Evolutionary conservation across 2,888 invertebrate genomes (phyloP), one percentile per base, ranked within the genome.

Genomic region (Diarsia rubi): DNA sequence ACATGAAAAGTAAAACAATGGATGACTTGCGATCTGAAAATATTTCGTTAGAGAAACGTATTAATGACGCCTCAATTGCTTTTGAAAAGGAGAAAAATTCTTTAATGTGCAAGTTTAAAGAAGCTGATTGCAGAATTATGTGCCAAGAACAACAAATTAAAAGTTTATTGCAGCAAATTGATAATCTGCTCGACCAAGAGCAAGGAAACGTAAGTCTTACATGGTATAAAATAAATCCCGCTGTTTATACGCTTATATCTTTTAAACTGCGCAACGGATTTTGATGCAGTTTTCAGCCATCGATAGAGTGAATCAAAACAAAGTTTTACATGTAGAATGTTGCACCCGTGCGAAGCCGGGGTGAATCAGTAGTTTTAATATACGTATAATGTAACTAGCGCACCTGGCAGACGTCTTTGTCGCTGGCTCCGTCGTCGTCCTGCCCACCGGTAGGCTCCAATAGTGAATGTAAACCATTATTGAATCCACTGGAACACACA

Each of bases 91-190:
- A 97, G 84, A 95, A 95, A 86, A 97, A 96, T 87, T 82, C 86
- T 69, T 89, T 97, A 37, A 88, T 94, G 69, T 96, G 96, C 84
- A 97, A 97, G 91, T 89, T 97, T 54, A 94, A 96, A 82, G 97
- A 97, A 92, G 92, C 94, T 60, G 97, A 97, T 87, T 96, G 97
- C 78, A 95, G 95, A 89, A 93, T 96, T 31, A 96, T 97, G 90
- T 97, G 97, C 80, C 97, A 97, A 91, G 97, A 96, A 71, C 95
- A 97, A 84, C 97, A 97, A 93, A 97, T 97, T 57, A 97, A 95
- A 90, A 94, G 95, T 87, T 91, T 97, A 75, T 95, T 97, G 0
- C 79, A 90, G 72, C 97, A 97, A 91, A 95, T 97, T 60, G 97
- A 97, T 86, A 92, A 92, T 80, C 89, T 97, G 77, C 93, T 96